Percentiles rank a stretch among this genome's conserved stretches.
phyloP scores from a whole-genome alignment of 2,888 invertebrate genomes.

The Chelonus formosanus region DNA sequence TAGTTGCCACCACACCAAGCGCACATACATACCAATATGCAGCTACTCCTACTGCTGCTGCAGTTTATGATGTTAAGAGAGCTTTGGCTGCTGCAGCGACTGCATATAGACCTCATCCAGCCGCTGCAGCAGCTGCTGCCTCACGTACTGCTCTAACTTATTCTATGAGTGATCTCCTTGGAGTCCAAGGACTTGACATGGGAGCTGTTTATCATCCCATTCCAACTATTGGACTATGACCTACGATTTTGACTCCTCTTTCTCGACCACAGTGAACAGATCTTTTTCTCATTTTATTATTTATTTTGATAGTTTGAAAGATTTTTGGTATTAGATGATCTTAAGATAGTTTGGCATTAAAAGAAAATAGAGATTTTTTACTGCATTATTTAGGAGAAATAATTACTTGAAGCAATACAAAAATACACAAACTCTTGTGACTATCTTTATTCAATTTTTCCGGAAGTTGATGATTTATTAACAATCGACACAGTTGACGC shows the following conservation, averaged over 20 bases:
- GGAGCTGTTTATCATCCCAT: slow-evolving; percentile 78
- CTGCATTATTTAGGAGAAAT: too few relatives aligned
- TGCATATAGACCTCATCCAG: slow-evolving; percentile 68
- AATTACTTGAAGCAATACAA: too few relatives aligned
- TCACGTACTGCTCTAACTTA: slow-evolving; percentile 70
- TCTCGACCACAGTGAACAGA: slow-evolving; percentile 57
- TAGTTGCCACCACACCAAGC: slow-evolving; percentile 56
- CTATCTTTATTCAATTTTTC: too few relatives aligned
- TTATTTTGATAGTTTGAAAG: neutral
- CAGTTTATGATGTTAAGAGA: slow-evolving; percentile 67
- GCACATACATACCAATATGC: slow-evolving; percentile 59
- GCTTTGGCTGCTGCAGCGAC: slow-evolving; percentile 72
- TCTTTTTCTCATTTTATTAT: neutral
- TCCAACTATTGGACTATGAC: slow-evolving; percentile 76
- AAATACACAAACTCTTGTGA: too few relatives aligned
- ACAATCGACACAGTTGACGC: too few relatives aligned
- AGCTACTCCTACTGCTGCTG: slow-evolving; percentile 64
- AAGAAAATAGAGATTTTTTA: too few relatives aligned
- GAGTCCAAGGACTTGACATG: slow-evolving; percentile 75
- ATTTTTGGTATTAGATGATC: slow-evolving; percentile 36
- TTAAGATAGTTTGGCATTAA: too few relatives aligned
- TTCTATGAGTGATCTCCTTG: slow-evolving; percentile 77
- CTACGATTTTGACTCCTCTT: slow-evolving; percentile 65
- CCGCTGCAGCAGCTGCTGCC: slow-evolving; percentile 57
- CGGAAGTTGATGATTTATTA: too few relatives aligned